Conservation (phyloP, 2,113 vertebrate genomes). For the Urocynchramus pylzowi region DNA sequence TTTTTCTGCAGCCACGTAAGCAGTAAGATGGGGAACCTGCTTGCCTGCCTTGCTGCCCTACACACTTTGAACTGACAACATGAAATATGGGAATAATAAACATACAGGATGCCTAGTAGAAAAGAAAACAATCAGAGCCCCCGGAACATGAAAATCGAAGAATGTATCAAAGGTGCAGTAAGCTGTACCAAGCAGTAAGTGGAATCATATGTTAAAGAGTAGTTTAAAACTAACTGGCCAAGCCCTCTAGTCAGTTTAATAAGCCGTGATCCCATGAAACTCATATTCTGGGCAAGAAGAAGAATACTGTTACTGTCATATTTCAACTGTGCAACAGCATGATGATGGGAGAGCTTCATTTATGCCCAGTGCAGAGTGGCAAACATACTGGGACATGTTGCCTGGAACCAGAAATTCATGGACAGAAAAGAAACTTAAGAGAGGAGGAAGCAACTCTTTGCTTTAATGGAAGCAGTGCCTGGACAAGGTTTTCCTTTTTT, state of each 20-base stretch:
- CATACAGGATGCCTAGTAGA: neutral
- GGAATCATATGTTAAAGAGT: neutral
- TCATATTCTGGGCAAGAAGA: neutral
- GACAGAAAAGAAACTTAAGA: neutral
- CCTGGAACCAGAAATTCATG: neutral
- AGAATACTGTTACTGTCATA: neutral
- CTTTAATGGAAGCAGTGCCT: neutral
- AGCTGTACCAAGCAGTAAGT: neutral
- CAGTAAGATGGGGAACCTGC: neutral
- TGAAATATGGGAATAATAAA: neutral
- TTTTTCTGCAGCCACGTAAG: neutral
- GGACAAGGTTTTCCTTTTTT: neutral
- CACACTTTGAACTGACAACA: neutral
- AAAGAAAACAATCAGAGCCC: neutral
- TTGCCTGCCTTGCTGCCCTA: neutral
- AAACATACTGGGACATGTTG: accelerated
- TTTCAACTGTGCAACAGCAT: neutral
- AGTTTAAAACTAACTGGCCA: neutral
- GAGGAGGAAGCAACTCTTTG: neutral
- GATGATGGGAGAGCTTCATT: neutral
- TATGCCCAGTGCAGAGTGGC: neutral
- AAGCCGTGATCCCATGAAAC: neutral
- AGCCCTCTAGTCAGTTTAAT: neutral
- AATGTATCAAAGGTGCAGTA: neutral
- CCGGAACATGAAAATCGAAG: neutral